A percentile compares a stretch with the other conserved stretches of the same genome.
Evolutionary conservation across 2,888 invertebrate species (phyloP).

Genomic region (Lymantria monacha): DNA sequence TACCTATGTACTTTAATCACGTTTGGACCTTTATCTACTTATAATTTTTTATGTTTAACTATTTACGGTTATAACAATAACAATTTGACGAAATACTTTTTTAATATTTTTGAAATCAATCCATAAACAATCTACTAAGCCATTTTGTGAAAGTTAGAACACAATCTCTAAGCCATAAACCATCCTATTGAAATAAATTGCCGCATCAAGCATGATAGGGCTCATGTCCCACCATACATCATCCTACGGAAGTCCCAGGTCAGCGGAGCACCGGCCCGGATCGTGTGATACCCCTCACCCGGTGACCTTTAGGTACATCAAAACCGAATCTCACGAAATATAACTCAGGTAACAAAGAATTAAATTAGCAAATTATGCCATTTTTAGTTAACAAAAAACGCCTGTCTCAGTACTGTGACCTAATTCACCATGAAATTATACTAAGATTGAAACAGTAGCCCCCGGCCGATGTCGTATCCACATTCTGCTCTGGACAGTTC

Average conservation of each 20-base stretch:
- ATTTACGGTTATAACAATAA: no score
- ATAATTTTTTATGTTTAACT: no score
- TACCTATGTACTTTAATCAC: no score
- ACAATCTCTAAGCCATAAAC: slow-evolving; percentile 10
- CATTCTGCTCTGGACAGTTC: slow-evolving; percentile 80
- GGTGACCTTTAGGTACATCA: slow-evolving; percentile 55
- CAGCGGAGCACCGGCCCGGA: slow-evolving; percentile 49
- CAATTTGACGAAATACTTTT: no score
- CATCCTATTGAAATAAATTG: slow-evolving; percentile 39
- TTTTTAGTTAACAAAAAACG: slow-evolving; percentile 37
- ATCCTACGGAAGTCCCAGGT: slow-evolving; percentile 47
- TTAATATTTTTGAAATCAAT: no score
- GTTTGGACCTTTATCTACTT: no score
- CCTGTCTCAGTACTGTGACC: slow-evolving; percentile 44
- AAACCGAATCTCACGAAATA: slow-evolving; percentile 17
- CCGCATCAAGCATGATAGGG: slow-evolving; percentile 42
- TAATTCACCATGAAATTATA: slow-evolving; percentile 78
- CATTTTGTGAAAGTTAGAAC: not conserved
- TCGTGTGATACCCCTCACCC: slow-evolving; percentile 46
- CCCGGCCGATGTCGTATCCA: slow-evolving; percentile 66
- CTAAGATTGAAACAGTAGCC: slow-evolving; percentile 78
- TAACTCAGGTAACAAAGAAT: slow-evolving; percentile 8
- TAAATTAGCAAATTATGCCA: slow-evolving; percentile 15
- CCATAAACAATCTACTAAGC: no score
- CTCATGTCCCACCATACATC: slow-evolving; percentile 58